Conservation (phyloP, 2,797 vertebrate species). For the Cercopithecus hamlyni region DNA sequence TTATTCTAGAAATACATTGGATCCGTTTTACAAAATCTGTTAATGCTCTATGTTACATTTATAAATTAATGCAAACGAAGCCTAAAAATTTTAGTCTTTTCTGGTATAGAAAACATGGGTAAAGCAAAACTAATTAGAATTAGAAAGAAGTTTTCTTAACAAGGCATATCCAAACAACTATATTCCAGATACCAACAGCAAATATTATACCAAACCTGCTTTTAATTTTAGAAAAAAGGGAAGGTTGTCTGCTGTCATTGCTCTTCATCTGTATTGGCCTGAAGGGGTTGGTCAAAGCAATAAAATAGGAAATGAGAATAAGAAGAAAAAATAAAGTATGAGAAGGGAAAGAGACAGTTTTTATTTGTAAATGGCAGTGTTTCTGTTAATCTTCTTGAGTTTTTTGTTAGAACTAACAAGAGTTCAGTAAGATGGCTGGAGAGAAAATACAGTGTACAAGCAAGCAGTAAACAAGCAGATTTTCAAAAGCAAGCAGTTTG, state of each 20-base stretch:
- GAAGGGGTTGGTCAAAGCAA: not conserved
- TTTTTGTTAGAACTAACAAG: not conserved
- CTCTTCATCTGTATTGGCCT: not conserved
- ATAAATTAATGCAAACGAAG: constrained; percentile 26
- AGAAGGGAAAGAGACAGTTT: not conserved
- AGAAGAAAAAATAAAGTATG: not conserved
- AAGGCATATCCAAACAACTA: not conserved
- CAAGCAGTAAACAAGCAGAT: not conserved
- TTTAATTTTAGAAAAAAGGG: not conserved
- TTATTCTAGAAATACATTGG: not conserved
- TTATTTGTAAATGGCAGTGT: not conserved
- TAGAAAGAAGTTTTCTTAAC: constrained; percentile 17
- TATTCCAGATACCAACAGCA: not conserved
- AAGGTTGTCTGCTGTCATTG: not conserved
- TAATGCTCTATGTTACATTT: not conserved
- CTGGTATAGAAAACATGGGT: not conserved
- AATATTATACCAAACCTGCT: not conserved
- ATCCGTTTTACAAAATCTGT: constrained; percentile 9
- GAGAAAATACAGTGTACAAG: not conserved
- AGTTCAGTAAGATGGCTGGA: not conserved
- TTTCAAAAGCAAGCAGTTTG: not conserved
- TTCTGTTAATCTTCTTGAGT: not conserved
- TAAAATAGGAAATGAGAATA: not conserved
- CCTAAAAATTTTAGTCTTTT: not conserved
- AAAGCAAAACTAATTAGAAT: not conserved